Evolutionary conservation across 2,797 vertebrate genomes (phyloP), one percentile per base, ranked within the genome.

Genomic region (Danio choprae): DNA sequence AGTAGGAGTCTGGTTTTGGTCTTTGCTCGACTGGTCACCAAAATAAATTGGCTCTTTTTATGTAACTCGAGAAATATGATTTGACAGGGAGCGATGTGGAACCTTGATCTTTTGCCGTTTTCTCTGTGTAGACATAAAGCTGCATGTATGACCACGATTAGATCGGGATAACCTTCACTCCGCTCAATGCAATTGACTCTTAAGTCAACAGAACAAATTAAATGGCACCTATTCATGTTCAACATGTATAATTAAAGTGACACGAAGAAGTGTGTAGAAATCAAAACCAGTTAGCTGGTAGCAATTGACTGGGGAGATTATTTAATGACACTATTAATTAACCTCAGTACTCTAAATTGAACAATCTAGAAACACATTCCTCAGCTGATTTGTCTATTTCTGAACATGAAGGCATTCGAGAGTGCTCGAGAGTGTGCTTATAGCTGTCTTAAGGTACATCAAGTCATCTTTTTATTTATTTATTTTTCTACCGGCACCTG

Each of bases 181-280:
- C 12, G n/a, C 38, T 85, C 77, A 84, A 59, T 77, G 64, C 1
- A 65, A 80, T 78, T 80, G 64, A 83, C 58, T 68, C 68, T 51
- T 64, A 64, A 79, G 59, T 77, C 48, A 80, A 69, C 22, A 43
- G 40, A 84, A 59, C 20, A 75, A 84, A 76, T 79, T 22, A 80
- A 76, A 67, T 77, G 58, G 13, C 48, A 79, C 43, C 5, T 48
- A 38, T 68, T 74, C 15, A 56, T 53, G 60, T 55, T 55, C 29
- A 36, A 41, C 13, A 50, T 79, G 69, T 73, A 56, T 77, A 68
- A 69, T 74, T 63, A 20, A 58, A 51, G 36, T 65, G 16, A 16
- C 51, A 44, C 13, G 69, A 20, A 36, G 73, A 44, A 50, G 43
- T 41, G 55, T 59, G n/a, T 12, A 59, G 22, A 59, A 74, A 77